Evolutionary conservation across 1,140 invertebrate species (phyloP).

Genomic region (Triops cancriformis): DNA sequence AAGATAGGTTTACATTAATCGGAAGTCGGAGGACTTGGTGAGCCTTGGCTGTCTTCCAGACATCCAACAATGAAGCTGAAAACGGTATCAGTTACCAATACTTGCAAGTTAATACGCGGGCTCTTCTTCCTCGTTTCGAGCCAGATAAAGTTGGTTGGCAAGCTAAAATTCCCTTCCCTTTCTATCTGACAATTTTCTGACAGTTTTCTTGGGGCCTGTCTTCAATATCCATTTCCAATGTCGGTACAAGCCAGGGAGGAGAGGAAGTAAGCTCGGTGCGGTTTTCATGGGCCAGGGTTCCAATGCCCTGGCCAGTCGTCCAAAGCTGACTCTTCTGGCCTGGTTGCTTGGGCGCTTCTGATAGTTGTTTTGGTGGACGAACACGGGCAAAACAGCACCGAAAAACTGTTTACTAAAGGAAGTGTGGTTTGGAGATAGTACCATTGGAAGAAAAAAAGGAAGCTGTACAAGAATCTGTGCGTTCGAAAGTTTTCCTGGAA

Average conservation of each 20-base stretch:
- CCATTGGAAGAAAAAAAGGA: background rate
- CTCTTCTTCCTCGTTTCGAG: background rate
- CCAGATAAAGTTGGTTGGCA: background rate
- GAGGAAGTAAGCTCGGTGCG: background rate
- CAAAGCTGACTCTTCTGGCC: background rate
- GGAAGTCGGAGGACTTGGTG: background rate
- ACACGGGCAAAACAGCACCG: background rate
- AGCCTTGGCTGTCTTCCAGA: background rate
- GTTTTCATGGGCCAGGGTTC: background rate
- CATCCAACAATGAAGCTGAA: background rate
- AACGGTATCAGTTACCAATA: background rate
- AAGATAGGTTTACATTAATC: background rate
- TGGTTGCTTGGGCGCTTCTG: background rate
- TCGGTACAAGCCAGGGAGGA: background rate
- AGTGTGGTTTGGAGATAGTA: conserved; percentile 3
- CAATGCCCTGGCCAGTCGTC: no score
- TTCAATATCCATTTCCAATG: background rate
- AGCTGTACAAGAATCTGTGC: background rate
- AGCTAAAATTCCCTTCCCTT: background rate
- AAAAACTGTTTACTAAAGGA: background rate
- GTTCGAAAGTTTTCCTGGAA: background rate
- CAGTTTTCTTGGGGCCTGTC: background rate
- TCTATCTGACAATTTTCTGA: background rate
- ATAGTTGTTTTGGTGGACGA: background rate
- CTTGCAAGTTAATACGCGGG: background rate